Evolutionary conservation across 2,113 vertebrate genomes (phyloP).

Genomic region (Nibea albiflora): DNA sequence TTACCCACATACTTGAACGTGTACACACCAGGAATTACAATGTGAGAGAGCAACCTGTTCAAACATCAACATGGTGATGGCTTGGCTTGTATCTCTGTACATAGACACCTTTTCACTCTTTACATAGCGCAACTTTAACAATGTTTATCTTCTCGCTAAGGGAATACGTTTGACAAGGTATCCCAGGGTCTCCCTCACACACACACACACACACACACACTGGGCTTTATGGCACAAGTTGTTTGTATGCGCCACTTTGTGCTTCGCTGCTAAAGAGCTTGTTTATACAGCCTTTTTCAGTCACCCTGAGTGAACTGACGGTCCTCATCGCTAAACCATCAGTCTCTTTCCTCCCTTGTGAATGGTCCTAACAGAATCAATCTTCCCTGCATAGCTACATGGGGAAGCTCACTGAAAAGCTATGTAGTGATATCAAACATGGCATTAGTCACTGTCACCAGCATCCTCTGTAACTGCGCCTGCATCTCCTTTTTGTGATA

Average conservation of each 20-base stretch:
- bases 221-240: slow-evolving; percentile 48
- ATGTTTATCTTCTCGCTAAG: slow-evolving; percentile 74
- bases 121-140: slow-evolving; percentile 53
- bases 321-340: slow-evolving; percentile 46
- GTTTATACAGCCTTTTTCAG: slow-evolving; percentile 75
- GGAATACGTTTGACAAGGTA: slow-evolving; percentile 65
- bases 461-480: slow-evolving; percentile 37
- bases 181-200: slow-evolving; percentile 45
- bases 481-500: slow-evolving; percentile 26
- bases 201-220: slow-evolving; percentile 53
- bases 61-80: slow-evolving; percentile 61
- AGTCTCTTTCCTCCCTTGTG: slow-evolving; percentile 47
- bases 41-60: slow-evolving; percentile 71
- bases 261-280: slow-evolving; percentile 72
- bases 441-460: slow-evolving; percentile 41
- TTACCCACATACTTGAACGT: slow-evolving; percentile 51
- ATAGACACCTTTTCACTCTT: slow-evolving; percentile 66
- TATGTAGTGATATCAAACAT: slow-evolving; percentile 15
- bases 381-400: slow-evolving; percentile 48
- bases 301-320: slow-evolving; percentile 71
- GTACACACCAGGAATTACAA: slow-evolving; percentile 59
- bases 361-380: slow-evolving; percentile 51
- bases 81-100: slow-evolving; percentile 68
- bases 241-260: slow-evolving; percentile 74
- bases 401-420: slow-evolving; percentile 24